A percentile compares a stretch with the other conserved stretches of the same genome.
Evolutionary conservation across 2,113 vertebrate genomes (phyloP).

Genomic region (Myrmecophaga tridactyla): DNA sequence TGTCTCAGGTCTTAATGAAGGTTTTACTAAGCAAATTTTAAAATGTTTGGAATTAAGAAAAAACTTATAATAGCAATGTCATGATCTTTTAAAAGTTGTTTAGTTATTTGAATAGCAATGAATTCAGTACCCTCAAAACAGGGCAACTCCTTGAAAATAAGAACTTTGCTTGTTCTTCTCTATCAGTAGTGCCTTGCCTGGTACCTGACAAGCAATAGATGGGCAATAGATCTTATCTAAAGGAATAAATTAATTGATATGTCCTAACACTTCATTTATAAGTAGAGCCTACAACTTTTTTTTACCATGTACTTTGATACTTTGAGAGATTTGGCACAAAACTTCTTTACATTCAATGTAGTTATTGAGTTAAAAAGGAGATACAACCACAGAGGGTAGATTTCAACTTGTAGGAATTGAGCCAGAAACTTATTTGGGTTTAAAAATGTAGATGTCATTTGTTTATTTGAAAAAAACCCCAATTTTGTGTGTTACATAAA

Average conservation of each 20-base stretch:
- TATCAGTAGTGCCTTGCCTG: not conserved
- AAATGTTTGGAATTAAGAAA: not conserved
- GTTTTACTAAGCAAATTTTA: constrained; percentile 23
- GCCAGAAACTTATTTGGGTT: constrained; percentile 60
- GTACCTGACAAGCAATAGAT: not conserved
- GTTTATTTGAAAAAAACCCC: constrained; percentile 54
- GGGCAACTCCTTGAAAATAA: not conserved
- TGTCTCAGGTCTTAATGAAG: constrained; percentile 12
- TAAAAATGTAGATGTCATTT: constrained; percentile 66
- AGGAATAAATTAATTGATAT: not conserved
- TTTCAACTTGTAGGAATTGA: constrained; percentile 53
- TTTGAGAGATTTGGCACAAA: constrained; percentile 3
- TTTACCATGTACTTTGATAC: not conserved
- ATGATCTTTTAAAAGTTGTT: not conserved
- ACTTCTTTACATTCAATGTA: not conserved
- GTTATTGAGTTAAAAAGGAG: constrained; percentile 32
- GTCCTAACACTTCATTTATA: constrained; percentile 4
- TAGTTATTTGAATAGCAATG: constrained; percentile 15
- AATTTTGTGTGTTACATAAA: constrained; percentile 66
- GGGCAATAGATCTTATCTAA: not conserved
- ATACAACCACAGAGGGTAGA: constrained; percentile 9
- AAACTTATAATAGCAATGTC: not conserved
- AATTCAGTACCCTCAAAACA: not conserved
- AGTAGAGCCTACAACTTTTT: not conserved
- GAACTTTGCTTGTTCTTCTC: not conserved